phyloP scores from a whole-genome alignment of 2,797 vertebrate genomes.

The Gymnoscopelus microlampas region DNA sequence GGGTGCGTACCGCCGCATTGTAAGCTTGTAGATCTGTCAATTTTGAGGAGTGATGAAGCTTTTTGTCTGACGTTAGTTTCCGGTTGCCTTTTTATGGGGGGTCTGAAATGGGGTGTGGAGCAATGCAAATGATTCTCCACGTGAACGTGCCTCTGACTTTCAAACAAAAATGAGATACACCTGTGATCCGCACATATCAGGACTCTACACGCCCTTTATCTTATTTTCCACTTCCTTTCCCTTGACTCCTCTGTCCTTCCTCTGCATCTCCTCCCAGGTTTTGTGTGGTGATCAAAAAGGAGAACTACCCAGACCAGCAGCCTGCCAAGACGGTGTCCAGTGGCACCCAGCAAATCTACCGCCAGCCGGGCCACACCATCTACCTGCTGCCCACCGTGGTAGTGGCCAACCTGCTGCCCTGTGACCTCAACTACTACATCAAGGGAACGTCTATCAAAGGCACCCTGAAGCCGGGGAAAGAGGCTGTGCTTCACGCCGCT shows the following conservation, averaged over 20 bases:
- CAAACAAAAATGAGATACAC: too few species aligned
- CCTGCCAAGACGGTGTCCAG: conserved; percentile 90
- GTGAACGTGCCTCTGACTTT: too few species aligned
- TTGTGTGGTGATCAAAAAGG: conserved; percentile 96
- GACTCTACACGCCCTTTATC: not conserved
- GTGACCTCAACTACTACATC: conserved; percentile 94
- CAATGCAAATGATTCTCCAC: too few species aligned
- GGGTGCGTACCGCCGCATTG: too few species aligned
- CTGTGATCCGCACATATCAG: too few species aligned
- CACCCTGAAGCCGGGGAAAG: conserved; percentile 91
- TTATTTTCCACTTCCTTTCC: not conserved
- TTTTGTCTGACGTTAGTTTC: too few species aligned
- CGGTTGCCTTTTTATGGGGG: too few species aligned
- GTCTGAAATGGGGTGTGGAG: too few species aligned
- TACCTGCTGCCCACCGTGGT: conserved; percentile 95
- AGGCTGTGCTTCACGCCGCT: conserved; percentile 89
- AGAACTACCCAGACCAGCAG: conserved; percentile 94
- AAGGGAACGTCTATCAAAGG: conserved; percentile 90
- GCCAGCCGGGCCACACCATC: conserved; percentile 94
- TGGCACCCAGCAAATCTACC: conserved; percentile 91
- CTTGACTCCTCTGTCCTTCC: not conserved
- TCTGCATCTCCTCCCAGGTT: conserved; percentile 77
- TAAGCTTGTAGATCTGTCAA: too few species aligned
- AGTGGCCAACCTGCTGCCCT: conserved; percentile 93
- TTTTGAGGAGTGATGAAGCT: too few species aligned